Percentiles rank a stretch among this genome's conserved stretches.
phyloP scores from a whole-genome alignment of 2,113 vertebrate species.

The Muntiacus muntjak region DNA sequence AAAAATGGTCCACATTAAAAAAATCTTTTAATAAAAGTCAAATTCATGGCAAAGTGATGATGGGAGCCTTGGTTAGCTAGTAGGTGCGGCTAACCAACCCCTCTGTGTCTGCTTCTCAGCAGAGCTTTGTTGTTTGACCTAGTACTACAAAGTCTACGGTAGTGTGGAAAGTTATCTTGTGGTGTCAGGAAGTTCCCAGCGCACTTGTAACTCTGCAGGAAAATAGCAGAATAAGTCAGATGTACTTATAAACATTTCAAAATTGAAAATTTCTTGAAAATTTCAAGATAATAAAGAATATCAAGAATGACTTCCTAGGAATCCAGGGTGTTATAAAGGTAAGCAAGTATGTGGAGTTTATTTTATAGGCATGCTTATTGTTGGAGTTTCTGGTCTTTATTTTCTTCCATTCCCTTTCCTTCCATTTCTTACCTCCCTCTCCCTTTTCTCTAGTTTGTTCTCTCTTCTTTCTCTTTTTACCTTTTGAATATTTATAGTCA shows the following conservation, averaged over 20 bases:
- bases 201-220: not conserved
- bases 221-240: slow-evolving; percentile 14
- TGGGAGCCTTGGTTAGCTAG: not conserved
- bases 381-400: not conserved
- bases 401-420: not conserved
- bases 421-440: accelerated
- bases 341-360: not conserved
- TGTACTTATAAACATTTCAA: not conserved
- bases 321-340: not conserved
- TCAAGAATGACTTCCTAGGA: not conserved
- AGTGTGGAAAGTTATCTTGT: not conserved
- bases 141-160: not conserved
- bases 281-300: not conserved
- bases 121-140: not conserved
- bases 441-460: too few species aligned
- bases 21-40: not conserved
- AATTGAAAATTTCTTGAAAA: not conserved
- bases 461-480: not conserved
- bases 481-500: not conserved
- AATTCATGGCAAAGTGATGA: not conserved
- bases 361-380: not conserved
- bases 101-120: not conserved
- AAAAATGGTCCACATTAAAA: not conserved
- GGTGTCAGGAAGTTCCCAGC: not conserved
- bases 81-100: not conserved